Evolutionary conservation across 2,888 invertebrate species (phyloP), one percentile per base, ranked within the genome.

Genomic region (Pherbina coryleti): DNA sequence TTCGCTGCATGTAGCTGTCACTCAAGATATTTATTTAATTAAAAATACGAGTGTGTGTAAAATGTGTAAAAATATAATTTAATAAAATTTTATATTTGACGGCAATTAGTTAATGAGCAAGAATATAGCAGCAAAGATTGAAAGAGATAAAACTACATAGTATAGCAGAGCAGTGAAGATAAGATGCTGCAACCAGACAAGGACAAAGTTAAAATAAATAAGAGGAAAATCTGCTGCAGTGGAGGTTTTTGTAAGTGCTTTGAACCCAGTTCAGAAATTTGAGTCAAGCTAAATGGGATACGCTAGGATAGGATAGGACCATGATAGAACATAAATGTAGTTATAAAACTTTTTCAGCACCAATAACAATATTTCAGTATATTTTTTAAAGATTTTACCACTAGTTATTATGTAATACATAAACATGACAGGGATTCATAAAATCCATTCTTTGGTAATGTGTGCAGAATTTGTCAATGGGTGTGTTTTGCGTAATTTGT

Each of bases 61-160:
- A 34, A 64, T 34, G 34, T 34, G 34, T 34, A 31, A 64, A 64
- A 34, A 64, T 62, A 55, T 67, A 37, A 67, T 67, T 64, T 17
- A 34, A 31, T 28, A 8, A n/a, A 64, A n/a, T n/a, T 64, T 67
- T 22, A 14, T 22, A 67, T 67, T 67, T 67, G 37, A 19, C 5
- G 64, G 37, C 67, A 67, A 67, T 67, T 67, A 49, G 37, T 67
- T 49, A 67, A 67, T 67, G 67, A 67, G 67, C 44, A 44, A 67
- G 67, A 67, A 49, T 49, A 19, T 17, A 14, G 44, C 11, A 44
- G 11, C 14, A 14, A 28, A 14, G 57, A 19, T 57, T 2, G 8
- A 19, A 8, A 5, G 37, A 4, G 62, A 22, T 14, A n/a, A 28
- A 37, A 22, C 7, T 55, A 1, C n/a, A n/a, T n/a, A n/a, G 8